Evolutionary conservation across 2,797 vertebrate species (phyloP), one percentile per base, ranked within the genome.

Genomic region (Pantherophis vulpinus): DNA sequence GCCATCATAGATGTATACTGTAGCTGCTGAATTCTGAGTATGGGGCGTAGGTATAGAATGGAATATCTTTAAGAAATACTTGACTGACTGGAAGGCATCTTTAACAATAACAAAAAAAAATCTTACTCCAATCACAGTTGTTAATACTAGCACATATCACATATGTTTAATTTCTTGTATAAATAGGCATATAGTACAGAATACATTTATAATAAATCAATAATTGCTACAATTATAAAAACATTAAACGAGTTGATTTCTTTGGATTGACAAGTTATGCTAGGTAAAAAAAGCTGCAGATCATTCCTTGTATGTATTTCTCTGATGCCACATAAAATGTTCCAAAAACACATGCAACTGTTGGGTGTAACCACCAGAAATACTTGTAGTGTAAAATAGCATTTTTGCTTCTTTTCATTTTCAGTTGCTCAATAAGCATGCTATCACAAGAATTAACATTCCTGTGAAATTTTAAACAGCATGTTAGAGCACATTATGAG

Each of bases 351-450:
- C 94, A 95, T 95, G 94, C 90, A 89, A 0, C 42, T 29, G 7
- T 83, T 66, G 95, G 95, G 93, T 90, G 93, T 63, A 94, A 91
- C 91, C n/a, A 90, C 66, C 56, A 61, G 87, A 54, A 94, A 86
- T 47, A 7, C 0, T 0, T 87, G 89, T 20, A 92, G 56, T 94
- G 93, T 95, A 93, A 96, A 96, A 94, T 63, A 42, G 58, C 54
- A 29, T 20, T 59, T 2, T 88, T 79, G 1, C 54, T 89, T 90
- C 5, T 83, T 42, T 47, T 51, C 10, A 12, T 88, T 29, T 56
- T 90, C 55, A 88, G 47, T 94, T 95, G 42, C 94, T 92, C 94
- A 94, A 93, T 94, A 94, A 66, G 92, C 93, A 95, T 95, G 93
- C 96, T 92, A 74, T 61, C 90, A 18, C 92, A 59, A 91, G 47